Evolutionary conservation across 2,797 vertebrate genomes (phyloP).

Genomic region (Poecilia gillii): DNA sequence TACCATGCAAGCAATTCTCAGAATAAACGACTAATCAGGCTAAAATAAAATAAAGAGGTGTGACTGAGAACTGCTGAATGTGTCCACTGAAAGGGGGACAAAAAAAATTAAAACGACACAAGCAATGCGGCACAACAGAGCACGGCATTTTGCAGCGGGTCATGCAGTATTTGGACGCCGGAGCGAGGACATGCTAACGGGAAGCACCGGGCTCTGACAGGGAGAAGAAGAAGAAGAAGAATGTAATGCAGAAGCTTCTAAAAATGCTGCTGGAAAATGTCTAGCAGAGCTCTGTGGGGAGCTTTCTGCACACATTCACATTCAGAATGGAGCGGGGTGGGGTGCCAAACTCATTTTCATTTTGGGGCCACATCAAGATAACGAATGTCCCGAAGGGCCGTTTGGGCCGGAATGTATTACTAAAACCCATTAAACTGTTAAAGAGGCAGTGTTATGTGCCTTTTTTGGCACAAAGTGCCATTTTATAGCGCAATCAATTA

Average conservation of each 20-base stretch:
- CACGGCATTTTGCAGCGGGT: constrained; percentile 37
- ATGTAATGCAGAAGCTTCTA: constrained; percentile 57
- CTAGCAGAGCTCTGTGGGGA: constrained; percentile 25
- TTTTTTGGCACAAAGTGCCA: no score
- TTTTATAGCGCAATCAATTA: no score
- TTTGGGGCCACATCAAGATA: not conserved
- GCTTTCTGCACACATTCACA: constrained; percentile 67
- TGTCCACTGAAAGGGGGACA: not conserved
- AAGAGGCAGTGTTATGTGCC: no score
- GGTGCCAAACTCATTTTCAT: no score
- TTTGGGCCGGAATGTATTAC: no score
- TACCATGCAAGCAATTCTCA: constrained; percentile 69
- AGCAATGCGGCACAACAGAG: constrained; percentile 37
- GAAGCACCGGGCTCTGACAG: constrained; percentile 32
- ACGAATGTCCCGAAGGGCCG: no score
- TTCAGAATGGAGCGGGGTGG: constrained; percentile 48
- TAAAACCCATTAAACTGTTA: no score
- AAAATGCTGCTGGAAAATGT: constrained; percentile 18
- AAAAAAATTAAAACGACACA: not conserved
- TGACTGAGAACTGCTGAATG: constrained; percentile 19
- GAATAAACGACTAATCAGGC: constrained; percentile 29
- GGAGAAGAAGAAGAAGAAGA: constrained; percentile 52
- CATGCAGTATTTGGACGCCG: constrained; percentile 69
- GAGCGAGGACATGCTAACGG: constrained; percentile 56
- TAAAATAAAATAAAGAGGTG: constrained; percentile 13